A percentile compares a stretch with the other conserved stretches of the same genome.
These are phyloP conservation scores for Apeira syringaria DNA, from an alignment of 2,888 invertebrate genomes.

Conservation along the genomic window DNA sequence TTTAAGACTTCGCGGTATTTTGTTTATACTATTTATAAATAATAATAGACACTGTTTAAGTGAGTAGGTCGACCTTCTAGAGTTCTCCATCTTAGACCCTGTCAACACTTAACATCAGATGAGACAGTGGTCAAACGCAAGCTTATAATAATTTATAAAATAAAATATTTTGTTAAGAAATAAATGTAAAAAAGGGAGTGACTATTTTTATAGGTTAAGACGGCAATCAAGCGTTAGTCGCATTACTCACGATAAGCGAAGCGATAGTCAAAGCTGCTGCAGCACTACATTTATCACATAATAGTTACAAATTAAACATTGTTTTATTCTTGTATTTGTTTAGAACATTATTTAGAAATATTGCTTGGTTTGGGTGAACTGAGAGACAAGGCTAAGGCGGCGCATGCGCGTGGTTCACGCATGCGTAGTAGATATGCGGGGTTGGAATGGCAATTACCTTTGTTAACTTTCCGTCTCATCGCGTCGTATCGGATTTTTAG, in stretches of 20 bases:
- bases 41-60: no score
- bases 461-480: conserved; percentile 65
- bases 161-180: no score
- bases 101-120: no score
- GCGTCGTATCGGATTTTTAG: conserved; percentile 59
- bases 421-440: conserved; percentile 46
- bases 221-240: neutral
- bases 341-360: conserved; percentile 29
- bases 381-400: conserved; percentile 41
- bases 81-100: no score
- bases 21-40: no score
- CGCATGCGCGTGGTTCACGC: conserved; percentile 64
- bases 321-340: neutral
- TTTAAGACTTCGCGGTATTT: no score
- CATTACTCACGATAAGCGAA: conserved; percentile 30
- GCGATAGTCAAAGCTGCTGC: conserved; percentile 11
- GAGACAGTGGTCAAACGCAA: no score
- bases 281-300: conserved; percentile 28
- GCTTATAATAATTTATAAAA: no score
- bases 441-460: conserved; percentile 58
- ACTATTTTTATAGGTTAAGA: conserved; percentile 24
- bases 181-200: no score
- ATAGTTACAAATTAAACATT: neutral
- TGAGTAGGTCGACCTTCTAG: no score
- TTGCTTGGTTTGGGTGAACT: conserved; percentile 56